phyloP scores from a whole-genome alignment of 1,140 invertebrate genomes.

The Camponotus vicinus region DNA sequence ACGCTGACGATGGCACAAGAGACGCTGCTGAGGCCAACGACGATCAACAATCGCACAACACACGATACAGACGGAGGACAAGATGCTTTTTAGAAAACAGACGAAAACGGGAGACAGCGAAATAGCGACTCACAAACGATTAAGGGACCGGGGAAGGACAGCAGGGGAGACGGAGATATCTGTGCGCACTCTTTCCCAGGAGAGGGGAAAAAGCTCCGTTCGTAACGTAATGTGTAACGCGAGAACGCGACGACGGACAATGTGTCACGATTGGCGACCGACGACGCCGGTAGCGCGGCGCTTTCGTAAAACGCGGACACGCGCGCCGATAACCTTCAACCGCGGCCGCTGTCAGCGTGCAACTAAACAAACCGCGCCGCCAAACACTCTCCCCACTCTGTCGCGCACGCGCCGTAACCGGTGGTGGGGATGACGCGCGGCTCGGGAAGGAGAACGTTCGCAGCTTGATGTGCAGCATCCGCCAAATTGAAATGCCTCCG shows the following conservation, averaged over 20 bases:
- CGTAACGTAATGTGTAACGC: background rate
- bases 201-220: background rate
- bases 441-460: too few relatives aligned
- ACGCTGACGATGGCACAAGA: background rate
- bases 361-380: slow-evolving; percentile 84
- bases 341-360: slow-evolving; percentile 85
- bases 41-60: slow-evolving; percentile 64
- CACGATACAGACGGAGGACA: slow-evolving; percentile 12
- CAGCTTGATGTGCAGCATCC: background rate
- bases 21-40: background rate
- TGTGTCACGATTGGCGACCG: background rate
- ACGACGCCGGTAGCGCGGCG: slow-evolving; percentile 56
- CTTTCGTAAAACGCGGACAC: slow-evolving; percentile 62
- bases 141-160: background rate
- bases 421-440: background rate
- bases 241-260: slow-evolving; percentile 5
- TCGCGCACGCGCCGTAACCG: slow-evolving; percentile 58
- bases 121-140: slow-evolving; percentile 25
- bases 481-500: too few relatives aligned
- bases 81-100: slow-evolving; percentile 11
- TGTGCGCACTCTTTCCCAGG: slow-evolving; percentile 25
- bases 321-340: slow-evolving; percentile 75
- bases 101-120: slow-evolving; percentile 38
- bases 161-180: background rate
- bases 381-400: slow-evolving; percentile 81